Conservation (phyloP, 2,797 vertebrate genomes). For the Smutsia temminckii region DNA sequence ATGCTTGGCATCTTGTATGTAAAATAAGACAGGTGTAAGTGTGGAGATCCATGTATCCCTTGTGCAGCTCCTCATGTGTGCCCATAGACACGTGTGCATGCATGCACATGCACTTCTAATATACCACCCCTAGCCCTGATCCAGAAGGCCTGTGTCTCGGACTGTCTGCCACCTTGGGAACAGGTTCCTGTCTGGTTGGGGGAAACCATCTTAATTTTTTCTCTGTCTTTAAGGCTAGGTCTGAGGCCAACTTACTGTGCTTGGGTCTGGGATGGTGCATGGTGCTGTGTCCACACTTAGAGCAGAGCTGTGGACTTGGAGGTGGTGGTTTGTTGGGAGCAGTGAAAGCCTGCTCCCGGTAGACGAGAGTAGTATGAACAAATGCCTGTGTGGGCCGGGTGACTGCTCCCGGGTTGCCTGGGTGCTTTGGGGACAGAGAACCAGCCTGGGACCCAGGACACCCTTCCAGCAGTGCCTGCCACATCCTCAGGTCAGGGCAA, state of each 20-base stretch:
- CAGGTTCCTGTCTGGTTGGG: background rate
- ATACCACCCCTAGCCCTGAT: background rate
- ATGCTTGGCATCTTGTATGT: background rate
- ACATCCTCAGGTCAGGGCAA: no score
- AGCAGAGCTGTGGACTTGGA: background rate
- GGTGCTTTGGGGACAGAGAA: background rate
- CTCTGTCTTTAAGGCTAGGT: background rate
- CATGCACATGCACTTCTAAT: background rate
- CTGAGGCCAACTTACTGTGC: background rate
- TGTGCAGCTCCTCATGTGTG: background rate
- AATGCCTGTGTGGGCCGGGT: fast-evolving
- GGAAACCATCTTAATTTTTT: background rate
- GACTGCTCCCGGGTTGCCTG: background rate
- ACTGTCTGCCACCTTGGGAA: background rate
- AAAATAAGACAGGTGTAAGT: background rate
- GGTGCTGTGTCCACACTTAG: background rate
- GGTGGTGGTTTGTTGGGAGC: background rate
- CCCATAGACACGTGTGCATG: fast-evolving
- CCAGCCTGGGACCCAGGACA: background rate
- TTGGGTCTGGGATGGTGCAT: background rate
- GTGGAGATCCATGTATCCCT: background rate
- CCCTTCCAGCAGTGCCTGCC: background rate
- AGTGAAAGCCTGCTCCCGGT: background rate
- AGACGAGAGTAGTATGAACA: background rate
- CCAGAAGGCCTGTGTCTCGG: background rate